Percentiles rank a stretch among this genome's conserved stretches.
Evolutionary conservation across 2,113 vertebrate species (phyloP).

Genomic region (Pygathrix nemaeus): DNA sequence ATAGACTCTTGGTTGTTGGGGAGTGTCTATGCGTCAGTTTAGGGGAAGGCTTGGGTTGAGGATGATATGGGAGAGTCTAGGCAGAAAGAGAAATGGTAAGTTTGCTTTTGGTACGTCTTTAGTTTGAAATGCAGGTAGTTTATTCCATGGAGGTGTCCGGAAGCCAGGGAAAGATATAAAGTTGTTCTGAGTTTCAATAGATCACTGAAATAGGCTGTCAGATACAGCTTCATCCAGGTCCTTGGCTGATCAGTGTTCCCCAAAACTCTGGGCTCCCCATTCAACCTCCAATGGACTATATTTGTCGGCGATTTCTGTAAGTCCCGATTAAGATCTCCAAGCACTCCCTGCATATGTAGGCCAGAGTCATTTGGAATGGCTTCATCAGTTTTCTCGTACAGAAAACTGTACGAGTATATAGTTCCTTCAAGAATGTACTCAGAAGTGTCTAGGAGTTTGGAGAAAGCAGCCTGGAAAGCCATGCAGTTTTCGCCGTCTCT

Average conservation of each 20-base stretch:
- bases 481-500: not conserved
- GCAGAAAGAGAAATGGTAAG: not conserved
- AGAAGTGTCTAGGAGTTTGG: not conserved
- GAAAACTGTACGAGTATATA: not conserved
- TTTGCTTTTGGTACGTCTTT: not conserved
- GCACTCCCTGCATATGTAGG: not conserved
- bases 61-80: not conserved
- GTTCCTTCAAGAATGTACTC: not conserved
- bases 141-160: not conserved
- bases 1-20: not conserved
- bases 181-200: not conserved
- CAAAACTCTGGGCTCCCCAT: not conserved
- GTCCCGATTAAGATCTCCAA: not conserved
- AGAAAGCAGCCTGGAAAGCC: not conserved
- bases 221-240: not conserved
- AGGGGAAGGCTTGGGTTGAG: not conserved
- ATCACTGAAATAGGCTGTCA: not conserved
- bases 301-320: not conserved
- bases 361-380: not conserved
- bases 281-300: not conserved
- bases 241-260: not conserved
- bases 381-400: not conserved
- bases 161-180: not conserved
- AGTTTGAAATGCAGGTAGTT: not conserved
- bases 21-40: not conserved